Conservation (phyloP, 2,113 vertebrate genomes). For the Thinocorus orbignyianus region DNA sequence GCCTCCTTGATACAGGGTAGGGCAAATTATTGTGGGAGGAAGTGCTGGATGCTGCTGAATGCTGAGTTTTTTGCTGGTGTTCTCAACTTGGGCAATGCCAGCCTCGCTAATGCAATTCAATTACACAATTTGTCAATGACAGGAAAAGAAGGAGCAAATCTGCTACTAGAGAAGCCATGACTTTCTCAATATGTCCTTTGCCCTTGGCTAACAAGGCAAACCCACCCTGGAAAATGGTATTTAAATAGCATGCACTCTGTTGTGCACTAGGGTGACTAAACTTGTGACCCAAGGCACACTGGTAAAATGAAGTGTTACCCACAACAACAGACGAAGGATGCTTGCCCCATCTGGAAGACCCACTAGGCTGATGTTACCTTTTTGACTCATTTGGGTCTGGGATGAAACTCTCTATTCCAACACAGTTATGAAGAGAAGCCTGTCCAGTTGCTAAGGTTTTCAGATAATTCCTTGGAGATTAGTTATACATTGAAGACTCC, state of each 20-base stretch:
- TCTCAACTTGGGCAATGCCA: background rate
- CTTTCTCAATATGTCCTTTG: background rate
- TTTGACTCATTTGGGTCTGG: background rate
- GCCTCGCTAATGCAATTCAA: background rate
- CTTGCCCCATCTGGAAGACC: background rate
- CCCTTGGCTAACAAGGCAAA: background rate
- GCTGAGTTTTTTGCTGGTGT: background rate
- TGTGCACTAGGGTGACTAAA: background rate
- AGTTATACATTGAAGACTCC: background rate
- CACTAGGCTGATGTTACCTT: background rate
- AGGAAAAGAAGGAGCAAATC: background rate
- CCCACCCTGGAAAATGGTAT: background rate
- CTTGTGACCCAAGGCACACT: background rate
- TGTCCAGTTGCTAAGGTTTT: background rate
- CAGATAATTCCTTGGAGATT: background rate
- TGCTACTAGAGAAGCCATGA: background rate
- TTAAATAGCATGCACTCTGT: background rate
- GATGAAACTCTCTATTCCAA: background rate
- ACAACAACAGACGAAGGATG: rapidly evolving
- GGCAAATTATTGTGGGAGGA: background rate
- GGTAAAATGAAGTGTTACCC: background rate
- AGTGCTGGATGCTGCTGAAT: background rate
- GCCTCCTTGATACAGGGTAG: background rate
- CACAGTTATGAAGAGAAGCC: background rate
- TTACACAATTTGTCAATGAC: background rate